Percentiles rank a stretch among this genome's conserved stretches.
These are phyloP conservation scores for Neosilurus mollespiculum DNA, from an alignment of 2,797 vertebrate genomes.

Conservation along the genomic window DNA sequence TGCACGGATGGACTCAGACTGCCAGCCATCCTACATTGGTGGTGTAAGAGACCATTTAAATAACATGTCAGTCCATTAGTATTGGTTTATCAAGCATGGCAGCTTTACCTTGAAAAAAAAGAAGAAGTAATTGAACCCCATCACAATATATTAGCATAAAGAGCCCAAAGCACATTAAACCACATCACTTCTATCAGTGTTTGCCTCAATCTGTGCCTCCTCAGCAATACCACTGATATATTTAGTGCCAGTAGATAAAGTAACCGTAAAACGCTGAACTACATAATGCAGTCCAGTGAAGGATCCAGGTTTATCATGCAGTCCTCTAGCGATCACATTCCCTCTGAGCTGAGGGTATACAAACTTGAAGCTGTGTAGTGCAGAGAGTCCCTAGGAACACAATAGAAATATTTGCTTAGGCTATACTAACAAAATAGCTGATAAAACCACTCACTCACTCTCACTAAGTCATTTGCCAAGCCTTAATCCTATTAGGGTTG, in stretches of 20 bases:
- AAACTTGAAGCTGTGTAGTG: background rate
- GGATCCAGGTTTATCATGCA: background rate
- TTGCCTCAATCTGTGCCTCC: constrained; percentile 16
- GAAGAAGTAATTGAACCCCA: constrained; percentile 18
- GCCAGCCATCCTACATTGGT: constrained; percentile 8
- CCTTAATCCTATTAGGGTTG: no score
- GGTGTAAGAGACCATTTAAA: constrained; percentile 36
- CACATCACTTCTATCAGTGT: background rate
- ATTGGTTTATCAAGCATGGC: constrained; percentile 22
- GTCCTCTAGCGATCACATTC: background rate
- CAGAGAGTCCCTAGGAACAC: background rate
- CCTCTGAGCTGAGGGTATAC: no score
- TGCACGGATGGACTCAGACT: constrained; percentile 22
- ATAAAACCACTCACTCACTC: background rate
- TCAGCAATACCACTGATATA: constrained; percentile 4
- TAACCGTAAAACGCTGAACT: constrained; percentile 21
- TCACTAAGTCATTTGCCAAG: no score
- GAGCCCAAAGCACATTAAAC: background rate
- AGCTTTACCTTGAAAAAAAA: constrained; percentile 11
- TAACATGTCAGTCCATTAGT: constrained; percentile 31
- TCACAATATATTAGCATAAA: constrained; percentile 25
- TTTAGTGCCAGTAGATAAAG: constrained; percentile 6
- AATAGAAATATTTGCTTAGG: background rate
- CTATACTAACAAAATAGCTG: background rate
- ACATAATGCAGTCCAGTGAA: background rate